Conservation (phyloP, 2,797 vertebrate species). For the Pipistrellus pygmaeus region DNA sequence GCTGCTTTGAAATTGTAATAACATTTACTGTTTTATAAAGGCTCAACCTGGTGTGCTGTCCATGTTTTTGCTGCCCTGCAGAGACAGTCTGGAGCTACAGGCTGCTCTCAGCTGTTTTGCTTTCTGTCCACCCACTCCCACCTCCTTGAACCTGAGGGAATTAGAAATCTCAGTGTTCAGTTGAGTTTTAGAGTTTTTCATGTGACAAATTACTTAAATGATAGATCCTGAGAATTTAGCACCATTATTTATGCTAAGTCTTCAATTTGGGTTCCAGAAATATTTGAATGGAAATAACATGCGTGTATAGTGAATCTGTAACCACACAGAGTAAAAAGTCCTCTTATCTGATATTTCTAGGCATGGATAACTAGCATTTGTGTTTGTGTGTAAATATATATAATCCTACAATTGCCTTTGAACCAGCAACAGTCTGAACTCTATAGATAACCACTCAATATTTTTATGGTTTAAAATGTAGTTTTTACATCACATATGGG, state of each 20-base stretch:
- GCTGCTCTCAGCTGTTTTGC: constrained; percentile 59
- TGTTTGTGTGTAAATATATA: not conserved
- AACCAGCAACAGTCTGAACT: not conserved
- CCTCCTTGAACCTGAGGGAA: constrained; percentile 46
- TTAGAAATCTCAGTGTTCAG: constrained; percentile 51
- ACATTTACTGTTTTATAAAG: constrained; percentile 78
- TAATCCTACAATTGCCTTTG: not conserved
- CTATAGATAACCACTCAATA: not conserved
- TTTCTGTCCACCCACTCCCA: constrained; percentile 37
- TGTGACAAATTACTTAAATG: constrained; percentile 13
- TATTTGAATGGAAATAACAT: not conserved
- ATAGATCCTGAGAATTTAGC: not conserved
- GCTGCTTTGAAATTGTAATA: constrained; percentile 73
- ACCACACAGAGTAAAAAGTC: constrained; percentile 17
- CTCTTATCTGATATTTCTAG: constrained; percentile 49
- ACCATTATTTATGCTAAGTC: not conserved
- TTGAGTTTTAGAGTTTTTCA: constrained; percentile 50
- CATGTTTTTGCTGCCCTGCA: constrained; percentile 69
- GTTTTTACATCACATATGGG: not conserved
- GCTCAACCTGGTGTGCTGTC: constrained; percentile 44
- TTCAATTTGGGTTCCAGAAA: constrained; percentile 37
- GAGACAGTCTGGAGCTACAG: constrained; percentile 63
- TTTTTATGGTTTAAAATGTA: constrained; percentile 61
- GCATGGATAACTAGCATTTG: constrained; percentile 50
- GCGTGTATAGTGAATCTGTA: not conserved